A percentile compares a stretch with the other conserved stretches of the same genome.
Evolutionary conservation across 2,113 vertebrate genomes (phyloP).

Genomic region (Casuarius casuarius): DNA sequence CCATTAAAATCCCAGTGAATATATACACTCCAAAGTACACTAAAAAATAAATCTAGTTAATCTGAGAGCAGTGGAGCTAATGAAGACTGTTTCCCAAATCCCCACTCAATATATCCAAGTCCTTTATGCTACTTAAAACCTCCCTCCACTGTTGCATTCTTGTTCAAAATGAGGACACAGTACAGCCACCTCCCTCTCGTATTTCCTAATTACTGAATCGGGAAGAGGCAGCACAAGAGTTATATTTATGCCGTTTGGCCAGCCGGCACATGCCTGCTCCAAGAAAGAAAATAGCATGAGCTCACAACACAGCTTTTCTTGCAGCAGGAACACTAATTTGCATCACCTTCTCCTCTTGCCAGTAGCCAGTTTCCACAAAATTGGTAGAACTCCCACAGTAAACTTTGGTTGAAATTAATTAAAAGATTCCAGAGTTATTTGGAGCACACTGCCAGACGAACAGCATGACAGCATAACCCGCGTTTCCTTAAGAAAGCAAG

Average conservation of each 20-base stretch:
- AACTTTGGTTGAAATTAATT: slow-evolving; percentile 49
- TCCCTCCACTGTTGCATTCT: slow-evolving; percentile 6
- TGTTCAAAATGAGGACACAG: slow-evolving; percentile 55
- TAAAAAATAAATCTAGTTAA: slow-evolving; percentile 60
- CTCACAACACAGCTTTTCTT: neutral
- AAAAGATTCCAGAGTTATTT: slow-evolving; percentile 24
- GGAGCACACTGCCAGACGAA: slow-evolving; percentile 17
- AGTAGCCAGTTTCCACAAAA: neutral
- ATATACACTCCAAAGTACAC: neutral
- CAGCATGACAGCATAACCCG: neutral
- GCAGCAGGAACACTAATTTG: slow-evolving; percentile 9
- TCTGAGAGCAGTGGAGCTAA: slow-evolving; percentile 55
- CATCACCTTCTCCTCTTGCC: neutral
- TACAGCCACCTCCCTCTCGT: neutral
- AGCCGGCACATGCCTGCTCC: neutral
- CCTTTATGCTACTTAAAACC: neutral
- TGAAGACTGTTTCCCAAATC: slow-evolving; percentile 65
- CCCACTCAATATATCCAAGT: slow-evolving; percentile 63
- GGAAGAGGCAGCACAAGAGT: slow-evolving; percentile 9
- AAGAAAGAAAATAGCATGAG: neutral
- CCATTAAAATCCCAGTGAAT: slow-evolving; percentile 28
- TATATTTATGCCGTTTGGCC: slow-evolving; percentile 39
- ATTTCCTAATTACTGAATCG: slow-evolving; percentile 43
- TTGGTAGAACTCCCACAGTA: neutral
- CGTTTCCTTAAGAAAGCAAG: neutral